Percentiles rank a stretch among this genome's conserved stretches.
phyloP scores from a whole-genome alignment of 1,140 invertebrate species.

The Anagrus nilaparvatae region DNA sequence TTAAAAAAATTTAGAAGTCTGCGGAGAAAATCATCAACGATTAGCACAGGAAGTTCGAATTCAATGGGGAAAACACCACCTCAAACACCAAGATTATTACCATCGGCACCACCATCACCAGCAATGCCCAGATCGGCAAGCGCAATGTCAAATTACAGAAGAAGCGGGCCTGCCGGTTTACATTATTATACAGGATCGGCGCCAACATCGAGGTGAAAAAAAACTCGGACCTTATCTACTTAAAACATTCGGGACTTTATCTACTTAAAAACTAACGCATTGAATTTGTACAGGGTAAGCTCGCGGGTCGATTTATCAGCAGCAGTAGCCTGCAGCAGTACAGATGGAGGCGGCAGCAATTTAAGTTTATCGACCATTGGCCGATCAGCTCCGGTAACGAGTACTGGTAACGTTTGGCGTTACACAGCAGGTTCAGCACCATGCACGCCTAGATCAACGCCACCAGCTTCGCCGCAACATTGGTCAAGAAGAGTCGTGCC shows the following conservation, averaged over 20 bases:
- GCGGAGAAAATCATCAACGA: conserved; percentile 40
- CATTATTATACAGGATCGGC: conserved; percentile 59
- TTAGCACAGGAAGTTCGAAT: conserved; percentile 42
- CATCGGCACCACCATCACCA: conserved; percentile 39
- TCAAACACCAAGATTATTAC: conserved; percentile 40
- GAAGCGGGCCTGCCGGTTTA: conserved; percentile 61
- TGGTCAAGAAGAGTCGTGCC: conserved; percentile 30
- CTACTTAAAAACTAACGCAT: neutral
- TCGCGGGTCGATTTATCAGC: conserved; percentile 54
- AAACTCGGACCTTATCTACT: no score
- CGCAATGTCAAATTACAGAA: conserved; percentile 48
- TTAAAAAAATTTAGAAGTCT: conserved; percentile 40
- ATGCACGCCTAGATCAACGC: conserved; percentile 43
- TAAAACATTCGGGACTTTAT: no score
- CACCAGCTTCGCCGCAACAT: conserved; percentile 46
- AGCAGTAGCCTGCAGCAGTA: conserved; percentile 42
- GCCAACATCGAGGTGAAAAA: conserved; percentile 33
- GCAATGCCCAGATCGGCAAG: conserved; percentile 44
- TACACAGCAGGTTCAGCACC: conserved; percentile 42
- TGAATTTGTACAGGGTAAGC: conserved; percentile 41
- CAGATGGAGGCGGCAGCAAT: conserved; percentile 33
- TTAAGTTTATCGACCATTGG: conserved; percentile 25
- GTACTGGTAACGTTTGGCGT: conserved; percentile 43
- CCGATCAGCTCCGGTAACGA: conserved; percentile 22
- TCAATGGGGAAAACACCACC: conserved; percentile 47